These are phyloP conservation scores for Leptopilina syphax DNA, from an alignment of 2,888 invertebrate genomes.

Conservation along the genomic window DNA sequence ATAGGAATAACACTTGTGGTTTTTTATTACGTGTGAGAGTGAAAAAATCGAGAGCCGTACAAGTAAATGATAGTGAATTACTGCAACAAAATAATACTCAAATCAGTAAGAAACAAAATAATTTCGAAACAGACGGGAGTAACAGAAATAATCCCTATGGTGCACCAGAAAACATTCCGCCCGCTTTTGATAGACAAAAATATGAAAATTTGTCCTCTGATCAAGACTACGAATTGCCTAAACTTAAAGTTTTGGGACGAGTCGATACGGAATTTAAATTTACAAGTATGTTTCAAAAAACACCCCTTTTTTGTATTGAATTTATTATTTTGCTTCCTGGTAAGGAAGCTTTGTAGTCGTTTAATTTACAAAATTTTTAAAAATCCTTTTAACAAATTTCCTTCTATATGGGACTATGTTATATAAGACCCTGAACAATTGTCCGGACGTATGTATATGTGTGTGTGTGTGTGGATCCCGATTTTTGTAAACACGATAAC, in stretches of 20 bases:
- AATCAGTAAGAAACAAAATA: not conserved
- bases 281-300: conserved; percentile 79
- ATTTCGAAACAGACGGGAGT: not conserved
- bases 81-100: conserved; percentile 34
- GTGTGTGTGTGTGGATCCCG: no score
- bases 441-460: no score
- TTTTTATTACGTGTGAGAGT: conserved; percentile 87
- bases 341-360: no score
- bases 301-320: no score
- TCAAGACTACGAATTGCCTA: conserved; percentile 69
- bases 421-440: no score
- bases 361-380: no score
- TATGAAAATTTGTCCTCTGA: conserved; percentile 71
- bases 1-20: conserved; percentile 82
- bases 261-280: conserved; percentile 82
- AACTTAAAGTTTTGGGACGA: conserved; percentile 80
- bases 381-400: no score
- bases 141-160: conserved; percentile 26
- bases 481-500: no score
- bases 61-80: conserved; percentile 45
- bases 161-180: conserved; percentile 45
- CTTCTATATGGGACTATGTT: no score
- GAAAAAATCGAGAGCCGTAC: conserved; percentile 76
- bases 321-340: no score
- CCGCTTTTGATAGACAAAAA: conserved; percentile 60